Base-by-base conservation (phyloP, 2,113 vertebrate species). In the Fulmarus glacialis region DNA sequence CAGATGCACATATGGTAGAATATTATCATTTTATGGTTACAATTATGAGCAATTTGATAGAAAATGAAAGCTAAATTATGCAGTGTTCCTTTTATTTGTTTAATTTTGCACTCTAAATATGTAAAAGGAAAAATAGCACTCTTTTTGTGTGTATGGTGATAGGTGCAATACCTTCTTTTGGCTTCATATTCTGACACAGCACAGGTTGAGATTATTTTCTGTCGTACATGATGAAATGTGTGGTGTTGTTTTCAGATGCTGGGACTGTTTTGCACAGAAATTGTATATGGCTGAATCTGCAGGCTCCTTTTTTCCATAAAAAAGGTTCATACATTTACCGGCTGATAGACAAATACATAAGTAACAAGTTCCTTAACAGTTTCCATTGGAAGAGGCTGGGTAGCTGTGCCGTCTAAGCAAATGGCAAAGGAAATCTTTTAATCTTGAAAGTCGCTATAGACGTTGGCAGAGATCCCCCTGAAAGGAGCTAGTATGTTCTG, bases 21-120 rank as follows among this genome's bases (percentile, higher is more conserved):
- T 98, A 98, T 98, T 98, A 98, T 97, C 97, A 90, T 98, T 98
- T 98, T 98, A 98, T 98, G 96, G 98, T 98, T 98, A 98, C 98
- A 98, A 98, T 99, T 98, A 98, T 98, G 98, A 98, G 98, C 98
- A 98, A 98, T 99, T 98, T 98, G 96, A 98, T 98, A 97, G 94
- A 96, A 98, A 98, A 98, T 62, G 95, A 98, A 98, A 98, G 97
- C 96, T 98, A 98, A 98, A 98, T 98, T 98, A 97, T 98, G 95
- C 95, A 91, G 96, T 95, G 92, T 97, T 98, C 96, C 93, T 98
- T 98, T 98, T 98, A 98, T 98, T 98, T 98, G 98, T 98, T 99
- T 98, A 98, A 98, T 98, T 98, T 98, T 96, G 74, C 79, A 93
- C 95, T 98, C 95, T 95, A 98, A 98, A 98, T 98, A 93, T 96